Evolutionary conservation across 2,888 invertebrate genomes (phyloP), one percentile per base, ranked within the genome.

Genomic region (Amphipoea lucens): DNA sequence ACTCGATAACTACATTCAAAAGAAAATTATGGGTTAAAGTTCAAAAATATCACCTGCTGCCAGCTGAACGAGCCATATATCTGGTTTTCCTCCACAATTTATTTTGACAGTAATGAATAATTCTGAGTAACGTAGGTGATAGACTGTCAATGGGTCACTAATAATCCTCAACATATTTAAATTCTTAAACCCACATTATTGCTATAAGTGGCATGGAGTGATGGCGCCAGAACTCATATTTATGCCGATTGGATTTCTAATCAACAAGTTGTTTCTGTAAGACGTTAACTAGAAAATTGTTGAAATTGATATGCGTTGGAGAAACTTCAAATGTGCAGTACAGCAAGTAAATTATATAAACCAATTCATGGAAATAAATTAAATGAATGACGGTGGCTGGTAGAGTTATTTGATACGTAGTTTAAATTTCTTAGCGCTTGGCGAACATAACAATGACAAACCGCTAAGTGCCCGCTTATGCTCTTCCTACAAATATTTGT

Each of bases 391-490:
- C 66, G 62, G 66, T 51, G 6, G 29, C 60, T 48, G 54, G 65
- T 76, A 70, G 67, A 81, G 77, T 86, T 83, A 73, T 74, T 83
- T 75, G 87, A 85, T 83, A 70, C 42, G 20, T 79, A 84, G 79
- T 88, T 88, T 86, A 89, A 88, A 90, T 85, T 89, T 87, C 86
- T 89, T 88, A 90, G 90, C 91, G 91, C 92, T 91, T 88, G 87
- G 79, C 78, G 91, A 92, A 93, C 91, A 92, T 88, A 93, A 95
- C 93, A 94, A 93, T 94, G 92, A 93, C 93, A 93, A 91, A 91
- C 91, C 92, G 92, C 93, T 95, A 95, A 96, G 95, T 95, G 95
- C 92, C 90, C 93, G 95, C 94, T 94, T 95, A 91, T 94, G 92
- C 93, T 93, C 92, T 90, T 90, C 85, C 87, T 85, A 92, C 93